Evolutionary conservation across 2,113 vertebrate species (phyloP).

Genomic region (Xiphias gladius): DNA sequence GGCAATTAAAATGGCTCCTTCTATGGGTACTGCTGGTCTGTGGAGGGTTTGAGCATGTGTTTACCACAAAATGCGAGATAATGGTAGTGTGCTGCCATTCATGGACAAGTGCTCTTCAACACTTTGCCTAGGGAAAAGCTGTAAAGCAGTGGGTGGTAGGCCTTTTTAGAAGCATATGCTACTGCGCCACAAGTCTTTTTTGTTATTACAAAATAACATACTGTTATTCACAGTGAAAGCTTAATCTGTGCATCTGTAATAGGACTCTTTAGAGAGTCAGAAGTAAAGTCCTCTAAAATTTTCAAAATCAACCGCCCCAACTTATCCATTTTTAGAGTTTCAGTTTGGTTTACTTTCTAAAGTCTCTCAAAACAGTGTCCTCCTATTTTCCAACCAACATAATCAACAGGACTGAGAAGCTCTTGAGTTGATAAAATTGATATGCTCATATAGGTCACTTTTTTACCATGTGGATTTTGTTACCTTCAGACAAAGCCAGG

Average conservation of each 20-base stretch:
- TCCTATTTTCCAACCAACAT: not conserved
- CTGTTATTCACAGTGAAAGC: not conserved
- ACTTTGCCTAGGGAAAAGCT: conserved; percentile 25
- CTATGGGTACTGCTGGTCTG: conserved; percentile 49
- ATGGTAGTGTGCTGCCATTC: conserved; percentile 12
- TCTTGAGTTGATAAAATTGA: too few relatives aligned
- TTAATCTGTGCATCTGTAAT: not conserved
- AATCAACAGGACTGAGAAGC: too few relatives aligned
- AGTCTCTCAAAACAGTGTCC: not conserved
- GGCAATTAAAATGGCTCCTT: conserved; percentile 61
- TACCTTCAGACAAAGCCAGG: too few relatives aligned
- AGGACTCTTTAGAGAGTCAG: not conserved
- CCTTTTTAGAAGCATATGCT: conserved; percentile 4
- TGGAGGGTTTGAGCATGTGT: conserved; percentile 12
- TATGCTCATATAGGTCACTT: too few relatives aligned
- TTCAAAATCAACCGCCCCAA: not conserved
- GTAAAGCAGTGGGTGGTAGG: conserved; percentile 8
- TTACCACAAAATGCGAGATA: conserved; percentile 8
- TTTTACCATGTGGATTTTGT: too few relatives aligned
- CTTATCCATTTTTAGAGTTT: not conserved
- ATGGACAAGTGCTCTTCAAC: conserved; percentile 35
- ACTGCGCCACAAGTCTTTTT: not conserved
- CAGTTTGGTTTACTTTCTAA: not conserved
- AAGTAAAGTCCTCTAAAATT: not conserved
- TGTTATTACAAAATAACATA: not conserved